Evolutionary conservation across 1,140 invertebrate species (phyloP).

Genomic region (Ips nitidus): DNA sequence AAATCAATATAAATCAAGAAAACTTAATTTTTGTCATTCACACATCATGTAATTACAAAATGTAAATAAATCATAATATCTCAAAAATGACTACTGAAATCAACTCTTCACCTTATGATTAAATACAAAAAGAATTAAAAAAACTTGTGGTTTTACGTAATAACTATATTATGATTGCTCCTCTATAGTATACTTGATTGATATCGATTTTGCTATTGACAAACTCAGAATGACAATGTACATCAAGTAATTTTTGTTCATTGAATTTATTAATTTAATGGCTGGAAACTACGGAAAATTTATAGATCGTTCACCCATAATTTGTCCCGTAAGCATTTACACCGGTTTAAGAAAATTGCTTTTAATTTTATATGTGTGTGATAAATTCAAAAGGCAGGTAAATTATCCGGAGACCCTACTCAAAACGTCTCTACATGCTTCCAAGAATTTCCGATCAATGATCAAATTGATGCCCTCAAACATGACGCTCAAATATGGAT

Average conservation of each 20-base stretch:
- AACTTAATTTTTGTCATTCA: no score
- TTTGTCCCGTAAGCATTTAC: slow-evolving; percentile 41
- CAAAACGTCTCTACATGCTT: slow-evolving; percentile 50
- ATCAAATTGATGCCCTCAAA: slow-evolving; percentile 54
- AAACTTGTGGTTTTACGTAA: no score
- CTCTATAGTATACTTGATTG: no score
- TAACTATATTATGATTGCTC: no score
- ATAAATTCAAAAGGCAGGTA: slow-evolving; percentile 48
- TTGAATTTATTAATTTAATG: slow-evolving; percentile 8
- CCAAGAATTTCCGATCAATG: slow-evolving; percentile 54
- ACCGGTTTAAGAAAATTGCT: background rate
- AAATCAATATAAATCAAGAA: no score
- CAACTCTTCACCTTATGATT: no score
- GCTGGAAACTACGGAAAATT: slow-evolving; percentile 43
- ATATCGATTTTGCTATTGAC: no score
- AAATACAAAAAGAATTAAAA: no score
- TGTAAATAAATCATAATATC: no score
- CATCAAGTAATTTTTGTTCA: background rate
- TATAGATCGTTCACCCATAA: slow-evolving; percentile 41
- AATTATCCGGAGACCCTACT: slow-evolving; percentile 50
- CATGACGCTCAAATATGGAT: slow-evolving; percentile 52
- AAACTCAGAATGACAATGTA: background rate
- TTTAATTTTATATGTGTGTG: slow-evolving; percentile 6
- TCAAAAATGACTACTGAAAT: no score
- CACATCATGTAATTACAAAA: no score